Evolutionary conservation across 1,140 invertebrate genomes (phyloP), one percentile per base, ranked within the genome.

Genomic region (Uloborus diversus): DNA sequence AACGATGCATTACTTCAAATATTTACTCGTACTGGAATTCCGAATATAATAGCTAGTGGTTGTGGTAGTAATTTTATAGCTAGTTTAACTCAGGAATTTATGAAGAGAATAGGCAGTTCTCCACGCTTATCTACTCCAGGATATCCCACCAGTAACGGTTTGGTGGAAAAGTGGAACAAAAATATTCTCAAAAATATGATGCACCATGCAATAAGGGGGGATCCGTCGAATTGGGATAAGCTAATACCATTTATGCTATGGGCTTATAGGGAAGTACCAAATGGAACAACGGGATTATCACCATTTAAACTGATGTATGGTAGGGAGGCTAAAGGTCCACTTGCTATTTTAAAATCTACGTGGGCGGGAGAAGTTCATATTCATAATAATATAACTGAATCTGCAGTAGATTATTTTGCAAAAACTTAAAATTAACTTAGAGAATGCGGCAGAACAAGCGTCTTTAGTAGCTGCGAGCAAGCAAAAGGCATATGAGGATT

Each of bases 231-330:
- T 51, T 51, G 49, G n/a, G 49, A 51, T n/a, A 51, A 51, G 4
- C n/a, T n/a, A 4, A 51, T 51, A 4, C 49, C 49, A 51, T 51
- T n/a, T 51, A 13, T 51, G 5, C 25, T 65, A 65, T 37, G 17
- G 5, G 62, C 62, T 4, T 37, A 42, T 20, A 25, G 35, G 25
- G 32, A 65, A 65, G 27, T 65, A 2, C 33, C 62, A 23, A 7
- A 65, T 42, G 4, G 7, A 20, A 65, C 35, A 1, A 42, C 62
- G 3, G 32, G 20, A 42, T n/a, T 65, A 25, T 42, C 14, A 23
- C 33, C 62, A 25, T 47, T 65, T 65, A 32, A 37, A 47, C 47
- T 65, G 47, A 14, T 65, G 23, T 65, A 65, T 65, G 62, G 35
- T 4, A 37, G 62, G 23, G 32, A 51, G 4, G 49, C 49, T 13